Evolutionary conservation across 2,113 vertebrate species (phyloP).

Genomic region (Furnarius figulus): DNA sequence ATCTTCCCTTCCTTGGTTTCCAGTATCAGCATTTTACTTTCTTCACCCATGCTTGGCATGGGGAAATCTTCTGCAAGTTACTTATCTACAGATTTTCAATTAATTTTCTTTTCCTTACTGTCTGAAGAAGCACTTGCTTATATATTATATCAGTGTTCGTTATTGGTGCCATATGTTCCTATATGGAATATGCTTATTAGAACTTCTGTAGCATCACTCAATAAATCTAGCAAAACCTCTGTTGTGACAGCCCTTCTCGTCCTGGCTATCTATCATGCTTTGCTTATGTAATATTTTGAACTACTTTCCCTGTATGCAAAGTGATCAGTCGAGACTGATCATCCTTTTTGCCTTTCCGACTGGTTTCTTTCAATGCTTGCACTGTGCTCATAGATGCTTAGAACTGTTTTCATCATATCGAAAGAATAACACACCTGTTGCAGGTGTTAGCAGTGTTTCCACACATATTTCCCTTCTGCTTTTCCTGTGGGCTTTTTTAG

Average conservation of each 20-base stretch:
- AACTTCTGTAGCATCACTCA: not conserved
- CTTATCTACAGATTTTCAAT: not conserved
- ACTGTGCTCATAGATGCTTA: not conserved
- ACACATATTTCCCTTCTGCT: not conserved
- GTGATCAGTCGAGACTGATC: not conserved
- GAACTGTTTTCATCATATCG: not conserved
- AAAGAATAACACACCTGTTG: constrained; percentile 25
- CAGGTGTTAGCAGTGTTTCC: not conserved
- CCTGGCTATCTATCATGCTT: not conserved
- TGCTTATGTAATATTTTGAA: constrained; percentile 5
- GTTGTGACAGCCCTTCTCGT: not conserved
- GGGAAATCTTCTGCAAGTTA: not conserved
- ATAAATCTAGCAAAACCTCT: constrained; percentile 30
- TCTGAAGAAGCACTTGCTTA: constrained; percentile 21
- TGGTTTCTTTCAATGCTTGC: not conserved
- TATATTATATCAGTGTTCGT: not conserved
- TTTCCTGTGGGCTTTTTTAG: not conserved
- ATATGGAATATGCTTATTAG: not conserved
- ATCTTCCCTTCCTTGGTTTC: constrained; percentile 15
- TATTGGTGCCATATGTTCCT: not conserved
- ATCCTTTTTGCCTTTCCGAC: not conserved
- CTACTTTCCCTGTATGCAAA: not conserved
- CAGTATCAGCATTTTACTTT: constrained; percentile 23
- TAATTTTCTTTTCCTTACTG: not conserved
- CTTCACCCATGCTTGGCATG: not conserved